These are phyloP conservation scores for Leptopilina drosophilae DNA, from an alignment of 2,888 invertebrate species.

Conservation along the genomic window DNA sequence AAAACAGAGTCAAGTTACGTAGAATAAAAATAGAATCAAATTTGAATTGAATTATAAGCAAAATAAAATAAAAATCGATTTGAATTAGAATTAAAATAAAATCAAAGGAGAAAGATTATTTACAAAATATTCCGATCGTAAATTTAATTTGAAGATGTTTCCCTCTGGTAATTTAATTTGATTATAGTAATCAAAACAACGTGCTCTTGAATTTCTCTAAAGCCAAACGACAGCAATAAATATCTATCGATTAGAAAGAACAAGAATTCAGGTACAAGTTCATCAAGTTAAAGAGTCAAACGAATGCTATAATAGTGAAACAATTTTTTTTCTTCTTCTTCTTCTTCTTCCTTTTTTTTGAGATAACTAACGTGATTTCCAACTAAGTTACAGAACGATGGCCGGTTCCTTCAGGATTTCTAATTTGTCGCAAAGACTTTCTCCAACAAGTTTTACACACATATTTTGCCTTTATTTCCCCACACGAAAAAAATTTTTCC, in stretches of 20 bases:
- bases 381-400: constrained; percentile 18
- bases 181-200: constrained; percentile 4
- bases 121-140: background rate
- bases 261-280: constrained; percentile 29
- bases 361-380: constrained; percentile 35
- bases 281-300: constrained; percentile 9
- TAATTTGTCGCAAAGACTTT: constrained; percentile 36
- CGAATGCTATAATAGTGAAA: constrained; percentile 29
- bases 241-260: constrained; percentile 23
- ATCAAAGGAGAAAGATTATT: no score
- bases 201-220: constrained; percentile 29
- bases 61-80: no score
- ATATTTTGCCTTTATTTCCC: background rate
- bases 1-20: no score
- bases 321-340: background rate
- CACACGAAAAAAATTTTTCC: background rate
- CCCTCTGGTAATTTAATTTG: constrained; percentile 14
- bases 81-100: no score
- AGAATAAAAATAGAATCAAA: no score
- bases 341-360: background rate
- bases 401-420: constrained; percentile 17
- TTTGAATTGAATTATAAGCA: no score
- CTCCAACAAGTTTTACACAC: background rate
- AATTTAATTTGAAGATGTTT: background rate
- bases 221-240: constrained; percentile 3